These are phyloP conservation scores for Asarcornis scutulata DNA, from an alignment of 2,113 vertebrate genomes.

Conservation along the genomic window DNA sequence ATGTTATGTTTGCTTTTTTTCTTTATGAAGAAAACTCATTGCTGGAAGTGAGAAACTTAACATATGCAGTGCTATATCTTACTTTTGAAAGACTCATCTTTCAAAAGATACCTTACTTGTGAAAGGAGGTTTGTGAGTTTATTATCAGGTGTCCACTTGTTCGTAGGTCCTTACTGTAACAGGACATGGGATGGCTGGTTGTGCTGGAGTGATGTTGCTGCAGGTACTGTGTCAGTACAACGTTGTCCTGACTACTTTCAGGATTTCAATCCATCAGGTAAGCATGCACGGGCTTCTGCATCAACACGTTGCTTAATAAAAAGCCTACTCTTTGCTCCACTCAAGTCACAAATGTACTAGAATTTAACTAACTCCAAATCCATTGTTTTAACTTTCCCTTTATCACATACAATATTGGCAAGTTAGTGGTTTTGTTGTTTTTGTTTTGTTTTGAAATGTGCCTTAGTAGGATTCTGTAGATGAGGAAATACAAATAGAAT, in stretches of 20 bases:
- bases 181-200: slow-evolving; percentile 98
- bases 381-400: background rate
- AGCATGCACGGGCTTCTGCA: background rate
- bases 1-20: background rate
- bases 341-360: background rate
- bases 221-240: slow-evolving; percentile 85
- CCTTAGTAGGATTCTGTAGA: background rate
- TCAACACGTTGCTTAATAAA: background rate
- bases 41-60: background rate
- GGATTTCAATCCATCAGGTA: slow-evolving; percentile 96
- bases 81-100: background rate
- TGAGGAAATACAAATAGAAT: background rate
- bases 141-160: background rate
- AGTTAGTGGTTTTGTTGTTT: background rate
- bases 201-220: slow-evolving; percentile 90
- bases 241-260: slow-evolving; percentile 95
- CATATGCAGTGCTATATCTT: background rate
- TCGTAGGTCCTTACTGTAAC: slow-evolving; percentile 85
- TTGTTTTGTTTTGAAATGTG: background rate
- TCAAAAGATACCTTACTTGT: background rate
- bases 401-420: background rate
- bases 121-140: background rate
- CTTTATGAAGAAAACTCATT: background rate
- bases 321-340: background rate
- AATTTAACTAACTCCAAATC: background rate